Evolutionary conservation across 2,888 invertebrate genomes (phyloP).

Genomic region (Furcula furcula): DNA sequence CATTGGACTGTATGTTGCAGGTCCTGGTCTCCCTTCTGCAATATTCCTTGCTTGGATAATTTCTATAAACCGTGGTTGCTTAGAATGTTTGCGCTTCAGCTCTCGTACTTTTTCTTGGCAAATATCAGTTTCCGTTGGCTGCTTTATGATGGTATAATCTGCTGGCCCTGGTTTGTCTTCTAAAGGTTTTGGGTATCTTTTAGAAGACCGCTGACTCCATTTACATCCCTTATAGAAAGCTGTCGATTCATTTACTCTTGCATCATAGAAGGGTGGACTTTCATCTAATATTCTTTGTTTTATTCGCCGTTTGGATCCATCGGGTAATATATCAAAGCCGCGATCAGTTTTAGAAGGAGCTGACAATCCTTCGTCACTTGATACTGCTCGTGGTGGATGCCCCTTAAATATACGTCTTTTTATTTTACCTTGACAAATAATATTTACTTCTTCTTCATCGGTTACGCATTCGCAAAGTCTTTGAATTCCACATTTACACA

Average conservation of each 20-base stretch:
- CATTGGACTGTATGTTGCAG: slow-evolving; percentile 51
- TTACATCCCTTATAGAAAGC: slow-evolving; percentile 66
- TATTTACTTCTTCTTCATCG: slow-evolving; percentile 26
- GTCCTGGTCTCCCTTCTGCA: slow-evolving; percentile 53
- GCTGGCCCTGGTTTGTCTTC: slow-evolving; percentile 56
- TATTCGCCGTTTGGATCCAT: slow-evolving; percentile 35
- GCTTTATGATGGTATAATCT: slow-evolving; percentile 42
- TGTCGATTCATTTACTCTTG: slow-evolving; percentile 45
- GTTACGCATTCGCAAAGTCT: slow-evolving; percentile 50
- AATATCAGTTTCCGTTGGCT: slow-evolving; percentile 31
- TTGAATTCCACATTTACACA: slow-evolving; percentile 56
- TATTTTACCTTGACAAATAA: slow-evolving; percentile 49
- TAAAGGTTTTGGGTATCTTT: slow-evolving; percentile 24
- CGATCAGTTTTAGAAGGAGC: slow-evolving; percentile 40
- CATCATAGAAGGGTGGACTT: slow-evolving; percentile 56
- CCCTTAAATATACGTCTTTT: slow-evolving; percentile 52
- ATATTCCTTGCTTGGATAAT: slow-evolving; percentile 51
- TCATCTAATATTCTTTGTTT: slow-evolving; percentile 19
- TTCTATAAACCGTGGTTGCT: slow-evolving; percentile 62
- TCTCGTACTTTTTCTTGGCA: slow-evolving; percentile 56
- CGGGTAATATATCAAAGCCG: slow-evolving; percentile 34
- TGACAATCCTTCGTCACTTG: slow-evolving; percentile 37
- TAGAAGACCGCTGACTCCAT: slow-evolving; percentile 61
- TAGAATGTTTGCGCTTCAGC: slow-evolving; percentile 49
- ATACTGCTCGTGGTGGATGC: slow-evolving; percentile 29